Conservation (phyloP, 2,113 vertebrate genomes). For the Vimba vimba region DNA sequence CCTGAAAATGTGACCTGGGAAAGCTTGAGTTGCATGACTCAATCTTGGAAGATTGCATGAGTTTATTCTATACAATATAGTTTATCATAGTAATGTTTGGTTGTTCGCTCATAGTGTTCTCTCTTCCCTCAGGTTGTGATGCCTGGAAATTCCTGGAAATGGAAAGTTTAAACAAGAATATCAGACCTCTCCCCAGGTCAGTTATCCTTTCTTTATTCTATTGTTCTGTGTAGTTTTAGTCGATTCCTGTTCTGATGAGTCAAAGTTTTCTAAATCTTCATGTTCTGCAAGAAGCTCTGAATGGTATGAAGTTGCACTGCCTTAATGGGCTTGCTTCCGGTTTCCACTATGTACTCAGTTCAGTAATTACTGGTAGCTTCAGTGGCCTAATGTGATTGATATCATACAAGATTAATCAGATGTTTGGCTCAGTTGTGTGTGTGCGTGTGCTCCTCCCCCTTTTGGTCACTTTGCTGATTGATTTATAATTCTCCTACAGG, state of each 20-base stretch:
- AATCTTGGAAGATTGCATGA: conserved; percentile 76
- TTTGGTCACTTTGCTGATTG: conserved; percentile 32
- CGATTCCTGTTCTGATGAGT: background rate
- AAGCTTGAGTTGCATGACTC: conserved; percentile 81
- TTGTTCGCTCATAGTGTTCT: conserved; percentile 68
- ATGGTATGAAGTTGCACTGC: background rate
- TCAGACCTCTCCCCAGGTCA: conserved; percentile 48
- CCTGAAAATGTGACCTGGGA: conserved; percentile 64
- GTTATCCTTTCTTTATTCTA: background rate
- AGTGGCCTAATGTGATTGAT: background rate
- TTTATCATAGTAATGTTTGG: conserved; percentile 59
- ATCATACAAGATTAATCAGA: background rate
- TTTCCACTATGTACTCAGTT: background rate
- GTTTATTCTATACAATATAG: conserved; percentile 54
- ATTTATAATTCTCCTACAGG: conserved; percentile 46
- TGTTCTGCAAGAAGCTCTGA: conserved; percentile 11
- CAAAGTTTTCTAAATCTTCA: background rate
- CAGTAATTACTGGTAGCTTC: conserved; percentile 3
- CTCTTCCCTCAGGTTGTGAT: conserved; percentile 72
- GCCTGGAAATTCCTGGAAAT: conserved; percentile 19
- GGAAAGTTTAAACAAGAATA: conserved; percentile 22
- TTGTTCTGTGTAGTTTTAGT: background rate
- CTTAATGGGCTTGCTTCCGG: conserved; percentile 1
- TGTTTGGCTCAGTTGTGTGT: background rate
- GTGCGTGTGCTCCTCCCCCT: background rate